These are phyloP conservation scores for Dolichoris vasculosae DNA, from an alignment of 1,140 invertebrate species.

Conservation along the genomic window DNA sequence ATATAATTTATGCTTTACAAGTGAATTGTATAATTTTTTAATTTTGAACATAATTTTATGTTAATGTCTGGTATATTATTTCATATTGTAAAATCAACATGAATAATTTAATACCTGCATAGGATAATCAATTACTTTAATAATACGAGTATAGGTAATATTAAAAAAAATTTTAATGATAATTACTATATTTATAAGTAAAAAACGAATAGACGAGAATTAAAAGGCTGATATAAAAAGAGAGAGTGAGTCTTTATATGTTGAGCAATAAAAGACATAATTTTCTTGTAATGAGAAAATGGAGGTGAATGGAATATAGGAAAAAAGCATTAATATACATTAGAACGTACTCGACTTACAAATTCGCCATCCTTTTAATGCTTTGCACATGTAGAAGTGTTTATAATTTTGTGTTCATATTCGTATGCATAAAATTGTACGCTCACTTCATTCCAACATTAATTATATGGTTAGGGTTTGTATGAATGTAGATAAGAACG, in stretches of 20 bases:
- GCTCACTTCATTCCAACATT: background rate
- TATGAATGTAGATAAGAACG: constrained; percentile 27
- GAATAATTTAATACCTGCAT: too few species aligned
- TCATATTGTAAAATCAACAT: too few species aligned
- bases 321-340: background rate
- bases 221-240: background rate
- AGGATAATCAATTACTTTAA: too few species aligned
- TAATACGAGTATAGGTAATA: too few species aligned
- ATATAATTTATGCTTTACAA: too few species aligned
- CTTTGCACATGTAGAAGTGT: background rate
- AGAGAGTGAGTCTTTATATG: background rate
- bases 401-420: background rate
- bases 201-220: too few species aligned
- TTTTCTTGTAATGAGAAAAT: background rate
- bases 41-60: too few species aligned
- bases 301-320: background rate
- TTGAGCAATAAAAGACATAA: too few species aligned
- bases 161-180: too few species aligned
- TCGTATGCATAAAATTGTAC: background rate
- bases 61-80: too few species aligned
- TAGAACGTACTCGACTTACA: background rate
- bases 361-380: background rate
- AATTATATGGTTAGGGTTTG: background rate
- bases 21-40: too few species aligned
- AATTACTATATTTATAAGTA: too few species aligned